Conservation (phyloP, 2,888 invertebrate genomes). For the Autographa pulchrina region DNA sequence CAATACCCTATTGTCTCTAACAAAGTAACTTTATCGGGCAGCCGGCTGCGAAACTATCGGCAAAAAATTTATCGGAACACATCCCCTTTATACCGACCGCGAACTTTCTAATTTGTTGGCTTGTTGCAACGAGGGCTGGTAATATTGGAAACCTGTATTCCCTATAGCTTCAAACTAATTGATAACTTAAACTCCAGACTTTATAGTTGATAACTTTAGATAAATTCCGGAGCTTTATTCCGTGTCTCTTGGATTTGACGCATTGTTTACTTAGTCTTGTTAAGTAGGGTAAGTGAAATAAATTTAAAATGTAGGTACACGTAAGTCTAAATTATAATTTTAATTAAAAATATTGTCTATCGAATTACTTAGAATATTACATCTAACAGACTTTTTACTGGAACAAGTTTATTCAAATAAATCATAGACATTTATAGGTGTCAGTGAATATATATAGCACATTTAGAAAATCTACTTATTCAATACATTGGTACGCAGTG, state of each 20-base stretch:
- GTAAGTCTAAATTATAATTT: too few species aligned
- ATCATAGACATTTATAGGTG: too few species aligned
- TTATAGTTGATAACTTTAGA: neutral
- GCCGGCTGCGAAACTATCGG: slow-evolving; percentile 52
- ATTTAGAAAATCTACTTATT: too few species aligned
- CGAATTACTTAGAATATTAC: too few species aligned
- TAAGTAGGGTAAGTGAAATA: neutral
- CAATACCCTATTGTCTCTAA: slow-evolving; percentile 39
- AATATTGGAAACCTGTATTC: slow-evolving; percentile 36
- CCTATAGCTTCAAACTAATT: slow-evolving; percentile 36
- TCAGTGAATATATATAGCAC: too few species aligned
- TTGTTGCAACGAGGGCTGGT: slow-evolving; percentile 54
- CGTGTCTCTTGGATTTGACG: neutral
- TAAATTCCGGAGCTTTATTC: neutral
- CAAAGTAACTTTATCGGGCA: slow-evolving; percentile 54
- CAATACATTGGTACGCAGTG: too few species aligned
- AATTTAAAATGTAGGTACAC: too few species aligned
- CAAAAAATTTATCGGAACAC: slow-evolving; percentile 70
- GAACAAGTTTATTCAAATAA: too few species aligned
- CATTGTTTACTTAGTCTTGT: neutral
- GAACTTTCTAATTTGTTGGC: slow-evolving; percentile 80
- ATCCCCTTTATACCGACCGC: slow-evolving; percentile 64
- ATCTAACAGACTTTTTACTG: too few species aligned
- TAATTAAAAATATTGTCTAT: too few species aligned
- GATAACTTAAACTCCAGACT: slow-evolving; percentile 26